A percentile compares a stretch with the other conserved stretches of the same genome.
Conservation (phyloP, 2,113 vertebrate species). For the Mystacornis crossleyi region DNA sequence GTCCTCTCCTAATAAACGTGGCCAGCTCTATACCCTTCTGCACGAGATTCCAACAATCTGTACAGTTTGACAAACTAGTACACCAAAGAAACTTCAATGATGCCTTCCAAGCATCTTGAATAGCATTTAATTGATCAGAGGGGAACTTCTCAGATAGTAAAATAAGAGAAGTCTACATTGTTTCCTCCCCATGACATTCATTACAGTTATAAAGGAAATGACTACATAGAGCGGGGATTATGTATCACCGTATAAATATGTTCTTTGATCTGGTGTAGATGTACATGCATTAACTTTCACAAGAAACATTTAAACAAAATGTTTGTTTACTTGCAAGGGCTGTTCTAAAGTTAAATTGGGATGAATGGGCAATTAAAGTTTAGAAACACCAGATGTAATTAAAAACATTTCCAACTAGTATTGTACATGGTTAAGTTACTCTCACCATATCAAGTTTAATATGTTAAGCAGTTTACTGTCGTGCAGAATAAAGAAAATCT, state of each 20-base stretch:
- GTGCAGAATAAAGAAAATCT: neutral
- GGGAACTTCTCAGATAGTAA: neutral
- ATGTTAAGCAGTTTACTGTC: neutral
- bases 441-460: neutral
- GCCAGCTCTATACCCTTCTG: neutral
- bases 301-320: neutral
- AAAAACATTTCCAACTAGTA: neutral
- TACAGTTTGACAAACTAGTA: neutral
- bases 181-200: neutral
- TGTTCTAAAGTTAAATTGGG: neutral
- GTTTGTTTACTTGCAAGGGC: neutral
- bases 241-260: neutral
- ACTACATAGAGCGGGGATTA: neutral
- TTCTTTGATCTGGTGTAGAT: neutral
- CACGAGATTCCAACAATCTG: neutral
- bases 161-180: neutral
- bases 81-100: neutral
- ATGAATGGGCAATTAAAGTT: neutral
- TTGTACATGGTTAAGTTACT: neutral
- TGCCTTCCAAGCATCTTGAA: neutral
- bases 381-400: neutral
- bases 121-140: neutral
- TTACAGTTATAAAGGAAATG: neutral
- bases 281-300: neutral
- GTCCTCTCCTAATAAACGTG: accelerated